phyloP scores from a whole-genome alignment of 2,888 invertebrate species.

The Thysanoteuthis rhombus region DNA sequence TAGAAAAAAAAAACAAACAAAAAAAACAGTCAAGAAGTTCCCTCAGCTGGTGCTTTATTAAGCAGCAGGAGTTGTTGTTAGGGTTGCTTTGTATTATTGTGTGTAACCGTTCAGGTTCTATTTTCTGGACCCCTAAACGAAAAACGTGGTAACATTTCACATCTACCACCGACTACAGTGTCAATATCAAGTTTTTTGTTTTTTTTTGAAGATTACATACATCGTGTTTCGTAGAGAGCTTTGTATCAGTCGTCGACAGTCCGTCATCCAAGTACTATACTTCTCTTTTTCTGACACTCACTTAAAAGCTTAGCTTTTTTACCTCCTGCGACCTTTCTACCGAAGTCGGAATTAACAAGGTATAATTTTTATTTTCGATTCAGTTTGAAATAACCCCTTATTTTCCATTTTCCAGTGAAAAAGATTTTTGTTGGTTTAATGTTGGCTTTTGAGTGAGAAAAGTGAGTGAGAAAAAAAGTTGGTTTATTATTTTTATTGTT shows the following conservation, averaged over 20 bases:
- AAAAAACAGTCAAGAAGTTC: too few species aligned
- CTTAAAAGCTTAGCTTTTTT: too few species aligned
- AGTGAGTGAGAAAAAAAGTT: not conserved
- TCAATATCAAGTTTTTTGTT: not conserved
- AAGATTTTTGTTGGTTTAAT: not conserved
- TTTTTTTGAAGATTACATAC: not conserved
- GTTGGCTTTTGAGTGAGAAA: not conserved
- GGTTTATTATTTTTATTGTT: not conserved
- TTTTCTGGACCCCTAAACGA: too few species aligned
- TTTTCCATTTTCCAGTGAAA: not conserved
- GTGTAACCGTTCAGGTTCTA: too few species aligned
- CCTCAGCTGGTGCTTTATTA: too few species aligned
- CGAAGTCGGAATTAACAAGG: not conserved
- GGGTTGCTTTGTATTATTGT: too few species aligned
- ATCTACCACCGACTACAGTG: too few species aligned
- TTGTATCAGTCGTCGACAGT: not conserved
- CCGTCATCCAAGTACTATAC: not conserved
- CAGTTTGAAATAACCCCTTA: not conserved
- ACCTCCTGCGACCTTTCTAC: not conserved
- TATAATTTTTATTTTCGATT: not conserved
- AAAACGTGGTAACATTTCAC: too few species aligned
- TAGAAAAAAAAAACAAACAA: too few species aligned
- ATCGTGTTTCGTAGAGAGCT: not conserved
- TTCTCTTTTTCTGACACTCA: not conserved
- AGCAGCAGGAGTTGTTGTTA: too few species aligned